Conservation (phyloP, 2,113 vertebrate genomes). For the Illadopsis cleaveri region DNA sequence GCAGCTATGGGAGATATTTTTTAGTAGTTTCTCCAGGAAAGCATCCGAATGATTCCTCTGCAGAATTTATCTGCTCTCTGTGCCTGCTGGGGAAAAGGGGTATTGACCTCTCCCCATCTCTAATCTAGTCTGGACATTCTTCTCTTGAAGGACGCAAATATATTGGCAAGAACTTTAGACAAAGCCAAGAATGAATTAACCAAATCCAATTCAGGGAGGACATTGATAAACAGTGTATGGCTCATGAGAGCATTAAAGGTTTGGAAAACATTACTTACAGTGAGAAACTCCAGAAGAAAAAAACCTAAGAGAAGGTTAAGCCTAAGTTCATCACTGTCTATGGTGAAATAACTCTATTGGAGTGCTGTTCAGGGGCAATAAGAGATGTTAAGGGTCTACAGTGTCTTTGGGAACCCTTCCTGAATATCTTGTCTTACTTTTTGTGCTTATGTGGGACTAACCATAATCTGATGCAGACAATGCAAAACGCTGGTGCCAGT, state of each 20-base stretch:
- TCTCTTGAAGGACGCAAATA: neutral
- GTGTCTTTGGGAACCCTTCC: neutral
- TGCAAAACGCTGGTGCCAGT: neutral
- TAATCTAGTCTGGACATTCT: neutral
- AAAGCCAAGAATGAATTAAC: constrained; percentile 30
- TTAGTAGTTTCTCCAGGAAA: constrained; percentile 20
- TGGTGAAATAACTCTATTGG: neutral
- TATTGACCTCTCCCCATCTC: constrained; percentile 9
- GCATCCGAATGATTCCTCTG: neutral
- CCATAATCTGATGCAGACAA: neutral
- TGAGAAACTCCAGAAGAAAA: constrained; percentile 3
- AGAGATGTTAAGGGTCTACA: neutral
- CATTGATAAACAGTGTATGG: constrained; percentile 19
- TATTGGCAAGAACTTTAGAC: constrained; percentile 19
- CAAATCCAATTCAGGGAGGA: constrained; percentile 18
- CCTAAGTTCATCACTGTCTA: neutral
- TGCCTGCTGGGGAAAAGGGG: neutral
- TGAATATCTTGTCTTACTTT: neutral
- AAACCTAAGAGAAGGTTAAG: neutral
- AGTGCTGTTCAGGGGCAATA: neutral
- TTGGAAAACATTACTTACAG: constrained; percentile 28
- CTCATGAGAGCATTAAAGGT: neutral
- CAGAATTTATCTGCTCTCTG: neutral
- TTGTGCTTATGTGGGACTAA: neutral
- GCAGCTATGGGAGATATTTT: constrained; percentile 38